Percentiles rank a stretch among this genome's conserved stretches.
phyloP scores from a whole-genome alignment of 2,888 invertebrate species.

The Miltochrista miniata region DNA sequence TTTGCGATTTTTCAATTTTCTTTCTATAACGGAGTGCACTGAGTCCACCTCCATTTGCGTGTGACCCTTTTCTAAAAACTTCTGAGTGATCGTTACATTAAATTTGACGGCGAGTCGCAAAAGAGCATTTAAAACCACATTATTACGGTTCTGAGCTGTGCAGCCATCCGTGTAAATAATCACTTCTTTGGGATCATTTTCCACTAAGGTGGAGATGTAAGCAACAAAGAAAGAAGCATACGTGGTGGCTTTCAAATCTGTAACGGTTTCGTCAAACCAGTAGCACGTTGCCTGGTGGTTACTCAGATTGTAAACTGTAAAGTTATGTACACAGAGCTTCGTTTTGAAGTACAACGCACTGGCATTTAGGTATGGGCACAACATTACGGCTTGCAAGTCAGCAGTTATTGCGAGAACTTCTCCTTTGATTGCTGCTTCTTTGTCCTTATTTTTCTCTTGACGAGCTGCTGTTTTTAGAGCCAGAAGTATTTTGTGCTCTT shows the following conservation, averaged over 20 bases:
- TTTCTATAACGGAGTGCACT: constrained; percentile 19
- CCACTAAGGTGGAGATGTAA: not conserved
- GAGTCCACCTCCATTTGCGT: constrained; percentile 27
- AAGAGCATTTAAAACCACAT: not conserved
- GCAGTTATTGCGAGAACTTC: not conserved
- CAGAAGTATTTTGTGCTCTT: not conserved
- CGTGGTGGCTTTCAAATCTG: not conserved
- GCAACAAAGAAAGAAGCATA: not conserved
- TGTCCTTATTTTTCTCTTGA: not conserved
- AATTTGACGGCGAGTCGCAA: not conserved
- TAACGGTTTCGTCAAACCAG: not conserved
- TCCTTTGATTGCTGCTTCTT: not conserved
- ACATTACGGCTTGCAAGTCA: not conserved
- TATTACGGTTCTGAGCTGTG: not conserved
- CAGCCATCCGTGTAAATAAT: not conserved
- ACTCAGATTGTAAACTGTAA: not conserved
- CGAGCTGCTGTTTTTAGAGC: not conserved
- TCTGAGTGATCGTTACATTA: not conserved
- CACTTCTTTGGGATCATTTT: not conserved
- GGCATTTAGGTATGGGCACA: not conserved
- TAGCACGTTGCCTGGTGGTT: not conserved
- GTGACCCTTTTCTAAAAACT: constrained; percentile 6
- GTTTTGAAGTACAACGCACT: not conserved
- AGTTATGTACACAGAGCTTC: not conserved
- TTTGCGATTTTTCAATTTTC: constrained; percentile 18